These are phyloP conservation scores for Sebastes diaconus DNA, from an alignment of 2,797 vertebrate species.

Conservation along the genomic window DNA sequence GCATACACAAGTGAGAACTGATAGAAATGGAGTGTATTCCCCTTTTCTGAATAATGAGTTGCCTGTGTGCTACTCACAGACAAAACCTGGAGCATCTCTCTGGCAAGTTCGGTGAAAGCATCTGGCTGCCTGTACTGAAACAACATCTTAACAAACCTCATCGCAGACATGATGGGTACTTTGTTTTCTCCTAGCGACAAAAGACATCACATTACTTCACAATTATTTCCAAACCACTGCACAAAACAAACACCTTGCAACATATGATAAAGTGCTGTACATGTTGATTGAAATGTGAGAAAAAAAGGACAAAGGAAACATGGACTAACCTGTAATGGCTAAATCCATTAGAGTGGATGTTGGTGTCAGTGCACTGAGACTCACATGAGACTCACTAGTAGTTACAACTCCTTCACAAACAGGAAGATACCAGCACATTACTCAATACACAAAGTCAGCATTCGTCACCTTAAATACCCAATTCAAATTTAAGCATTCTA, in stretches of 20 bases:
- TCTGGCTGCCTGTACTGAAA: constrained; percentile 90
- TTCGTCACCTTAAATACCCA: not conserved
- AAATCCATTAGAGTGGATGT: constrained; percentile 61
- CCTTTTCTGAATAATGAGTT: not conserved
- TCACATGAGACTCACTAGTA: constrained; percentile 27
- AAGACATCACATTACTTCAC: constrained; percentile 5
- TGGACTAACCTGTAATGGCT: constrained; percentile 60
- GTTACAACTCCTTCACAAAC: constrained; percentile 58
- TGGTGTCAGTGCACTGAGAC: constrained; percentile 48
- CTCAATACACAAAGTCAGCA: not conserved
- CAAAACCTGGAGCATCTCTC: constrained; percentile 81
- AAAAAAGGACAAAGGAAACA: not conserved
- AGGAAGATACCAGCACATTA: constrained; percentile 20
- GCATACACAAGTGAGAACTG: not conserved
- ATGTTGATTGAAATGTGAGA: not conserved
- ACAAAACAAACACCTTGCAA: constrained; percentile 3
- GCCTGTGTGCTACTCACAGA: constrained; percentile 81
- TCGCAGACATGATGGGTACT: constrained; percentile 84
- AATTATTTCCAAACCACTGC: not conserved
- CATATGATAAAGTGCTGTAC: not conserved
- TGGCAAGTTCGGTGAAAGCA: constrained; percentile 81
- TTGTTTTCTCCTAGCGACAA: constrained; percentile 80
- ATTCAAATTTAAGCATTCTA: not conserved
- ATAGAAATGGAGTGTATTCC: not conserved
- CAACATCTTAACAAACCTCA: constrained; percentile 90